These are phyloP conservation scores for Timema podura DNA, from an alignment of 2,888 invertebrate genomes.

Conservation along the genomic window DNA sequence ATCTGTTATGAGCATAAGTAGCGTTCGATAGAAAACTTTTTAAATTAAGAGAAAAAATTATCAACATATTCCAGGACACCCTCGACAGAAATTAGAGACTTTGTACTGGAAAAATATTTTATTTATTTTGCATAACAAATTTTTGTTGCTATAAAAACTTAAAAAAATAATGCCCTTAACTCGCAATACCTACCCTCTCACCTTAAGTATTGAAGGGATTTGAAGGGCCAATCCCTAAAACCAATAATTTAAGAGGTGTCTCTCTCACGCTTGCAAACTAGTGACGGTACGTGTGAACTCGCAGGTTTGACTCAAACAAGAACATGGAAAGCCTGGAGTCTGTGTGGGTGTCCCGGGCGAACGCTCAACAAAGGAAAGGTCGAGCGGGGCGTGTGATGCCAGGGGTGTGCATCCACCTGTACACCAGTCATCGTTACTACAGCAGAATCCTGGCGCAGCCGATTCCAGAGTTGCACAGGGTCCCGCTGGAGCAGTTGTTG, in stretches of 20 bases:
- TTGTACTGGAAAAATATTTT: too few species aligned
- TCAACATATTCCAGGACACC: too few species aligned
- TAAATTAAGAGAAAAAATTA: too few species aligned
- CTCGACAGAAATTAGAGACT: too few species aligned
- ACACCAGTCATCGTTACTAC: slow-evolving; percentile 60
- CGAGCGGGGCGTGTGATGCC: slow-evolving; percentile 87
- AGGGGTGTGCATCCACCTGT: slow-evolving; percentile 83
- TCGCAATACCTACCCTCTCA: too few species aligned
- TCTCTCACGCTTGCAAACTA: background rate
- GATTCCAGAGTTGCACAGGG: slow-evolving; percentile 83
- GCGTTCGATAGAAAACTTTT: too few species aligned
- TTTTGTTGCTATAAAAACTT: too few species aligned
- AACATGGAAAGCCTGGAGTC: slow-evolving; percentile 85
- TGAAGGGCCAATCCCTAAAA: too few species aligned
- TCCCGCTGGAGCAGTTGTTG: slow-evolving; percentile 79
- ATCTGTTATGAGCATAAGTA: too few species aligned
- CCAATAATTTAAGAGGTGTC: background rate
- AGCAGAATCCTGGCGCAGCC: slow-evolving; percentile 68
- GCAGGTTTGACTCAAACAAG: slow-evolving; percentile 70
- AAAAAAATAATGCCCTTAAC: too few species aligned
- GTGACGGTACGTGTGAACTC: slow-evolving; percentile 28
- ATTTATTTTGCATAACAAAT: too few species aligned
- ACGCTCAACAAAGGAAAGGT: slow-evolving; percentile 84
- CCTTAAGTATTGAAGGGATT: too few species aligned
- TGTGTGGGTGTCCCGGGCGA: slow-evolving; percentile 87